Percentiles rank a stretch among this genome's conserved stretches.
phyloP scores from a whole-genome alignment of 2,888 invertebrate species.

The Ormyrus rosae region DNA sequence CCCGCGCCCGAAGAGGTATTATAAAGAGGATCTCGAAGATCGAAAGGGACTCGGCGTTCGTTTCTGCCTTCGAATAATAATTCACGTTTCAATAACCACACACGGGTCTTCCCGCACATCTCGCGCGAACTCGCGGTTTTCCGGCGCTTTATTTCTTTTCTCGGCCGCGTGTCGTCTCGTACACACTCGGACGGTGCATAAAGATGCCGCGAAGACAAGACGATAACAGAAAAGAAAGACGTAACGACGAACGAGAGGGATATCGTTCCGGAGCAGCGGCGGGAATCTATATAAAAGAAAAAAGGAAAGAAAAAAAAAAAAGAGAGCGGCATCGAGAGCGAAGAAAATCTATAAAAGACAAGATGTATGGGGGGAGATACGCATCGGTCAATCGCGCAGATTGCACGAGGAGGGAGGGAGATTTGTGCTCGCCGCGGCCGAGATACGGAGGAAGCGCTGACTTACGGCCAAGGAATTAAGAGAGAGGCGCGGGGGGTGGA shows the following conservation, averaged over 20 bases:
- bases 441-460: conserved; percentile 4
- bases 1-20: no score
- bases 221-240: conserved; percentile 18
- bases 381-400: conserved; percentile 6
- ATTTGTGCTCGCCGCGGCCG: background rate
- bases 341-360: conserved; percentile 21
- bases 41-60: no score
- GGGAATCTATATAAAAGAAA: background rate
- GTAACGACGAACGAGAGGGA: conserved; percentile 2
- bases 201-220: conserved; percentile 3
- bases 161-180: background rate
- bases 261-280: no score
- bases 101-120: no score
- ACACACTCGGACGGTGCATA: no score
- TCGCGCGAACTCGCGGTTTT: no score
- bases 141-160: no score
- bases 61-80: no score
- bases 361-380: background rate
- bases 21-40: no score
- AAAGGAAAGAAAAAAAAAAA: background rate
- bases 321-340: background rate
- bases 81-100: no score
- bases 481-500: background rate
- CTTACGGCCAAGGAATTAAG: conserved; percentile 28
- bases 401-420: background rate